These are phyloP conservation scores for Drosophila ohnishii DNA, from an alignment of 1,140 invertebrate genomes.

Conservation along the genomic window DNA sequence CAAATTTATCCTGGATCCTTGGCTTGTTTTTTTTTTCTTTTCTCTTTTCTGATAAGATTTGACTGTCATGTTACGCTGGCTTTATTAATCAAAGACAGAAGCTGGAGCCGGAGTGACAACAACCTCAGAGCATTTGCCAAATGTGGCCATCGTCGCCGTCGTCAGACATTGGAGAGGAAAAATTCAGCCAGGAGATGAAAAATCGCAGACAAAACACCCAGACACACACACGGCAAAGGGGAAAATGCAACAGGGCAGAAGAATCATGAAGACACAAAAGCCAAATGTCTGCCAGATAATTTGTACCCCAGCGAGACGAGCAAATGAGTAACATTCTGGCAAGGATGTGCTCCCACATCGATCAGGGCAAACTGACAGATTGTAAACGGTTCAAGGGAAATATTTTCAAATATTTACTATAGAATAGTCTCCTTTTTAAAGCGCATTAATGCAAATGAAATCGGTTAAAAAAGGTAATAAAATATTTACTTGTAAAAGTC, in stretches of 20 bases:
- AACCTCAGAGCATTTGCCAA: constrained; percentile 33
- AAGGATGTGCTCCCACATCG: background rate
- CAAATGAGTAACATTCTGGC: constrained; percentile 13
- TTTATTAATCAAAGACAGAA: constrained; percentile 51
- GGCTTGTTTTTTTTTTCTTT: background rate
- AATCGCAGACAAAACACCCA: constrained; percentile 15
- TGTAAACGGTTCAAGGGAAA: background rate
- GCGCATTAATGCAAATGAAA: background rate
- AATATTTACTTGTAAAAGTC: constrained; percentile 6
- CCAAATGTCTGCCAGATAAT: constrained; percentile 29
- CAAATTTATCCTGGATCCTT: constrained; percentile 1
- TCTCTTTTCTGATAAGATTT: constrained; percentile 42
- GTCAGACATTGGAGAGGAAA: constrained; percentile 8
- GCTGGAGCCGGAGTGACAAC: constrained; percentile 10
- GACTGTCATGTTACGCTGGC: constrained; percentile 44
- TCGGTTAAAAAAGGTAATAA: background rate
- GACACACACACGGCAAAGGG: background rate
- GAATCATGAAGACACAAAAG: constrained; percentile 14
- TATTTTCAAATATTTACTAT: background rate
- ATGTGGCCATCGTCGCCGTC: constrained; percentile 41
- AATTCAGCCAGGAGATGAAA: constrained; percentile 15
- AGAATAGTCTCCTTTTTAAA: background rate
- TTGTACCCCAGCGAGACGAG: constrained; percentile 9
- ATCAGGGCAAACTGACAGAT: constrained; percentile 6
- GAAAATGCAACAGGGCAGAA: constrained; percentile 17